Percentiles rank a stretch among this genome's conserved stretches.
These are phyloP conservation scores for Euplagia quadripunctaria DNA, from an alignment of 2,888 invertebrate genomes.

Conservation along the genomic window DNA sequence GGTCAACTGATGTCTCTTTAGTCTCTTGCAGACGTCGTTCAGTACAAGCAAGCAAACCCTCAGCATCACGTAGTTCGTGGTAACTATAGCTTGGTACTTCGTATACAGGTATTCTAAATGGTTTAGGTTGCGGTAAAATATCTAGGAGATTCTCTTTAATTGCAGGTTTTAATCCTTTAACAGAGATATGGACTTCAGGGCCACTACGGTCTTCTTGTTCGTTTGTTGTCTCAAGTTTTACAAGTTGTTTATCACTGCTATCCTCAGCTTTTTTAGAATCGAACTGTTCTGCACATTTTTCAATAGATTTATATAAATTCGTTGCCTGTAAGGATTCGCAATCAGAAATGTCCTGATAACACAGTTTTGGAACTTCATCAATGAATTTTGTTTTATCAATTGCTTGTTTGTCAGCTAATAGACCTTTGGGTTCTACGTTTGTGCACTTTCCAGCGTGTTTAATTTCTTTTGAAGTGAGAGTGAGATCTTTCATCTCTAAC, in stretches of 20 bases:
- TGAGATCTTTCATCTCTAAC: slow-evolving; percentile 30
- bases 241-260: not conserved
- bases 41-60: slow-evolving; percentile 55
- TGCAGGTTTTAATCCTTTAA: slow-evolving; percentile 16
- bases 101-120: slow-evolving; percentile 35
- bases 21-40: slow-evolving; percentile 21
- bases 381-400: slow-evolving; percentile 21
- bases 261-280: slow-evolving; percentile 18
- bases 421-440: slow-evolving; percentile 5
- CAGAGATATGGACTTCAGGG: slow-evolving; percentile 25
- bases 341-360: slow-evolving; percentile 59
- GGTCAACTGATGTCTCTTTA: slow-evolving; percentile 10
- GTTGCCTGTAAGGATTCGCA: slow-evolving; percentile 59
- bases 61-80: slow-evolving; percentile 67
- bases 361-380: slow-evolving; percentile 39
- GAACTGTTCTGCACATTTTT: slow-evolving; percentile 43
- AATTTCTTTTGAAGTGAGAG: slow-evolving; percentile 39
- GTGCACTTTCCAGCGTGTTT: slow-evolving; percentile 37
- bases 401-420: not conserved
- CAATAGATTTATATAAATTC: slow-evolving; percentile 44
- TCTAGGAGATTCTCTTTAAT: slow-evolving; percentile 17
- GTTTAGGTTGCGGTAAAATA: slow-evolving; percentile 22
- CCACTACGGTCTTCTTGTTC: slow-evolving; percentile 14
- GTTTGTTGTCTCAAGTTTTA: slow-evolving; percentile 6
- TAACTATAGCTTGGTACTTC: slow-evolving; percentile 65